Conservation (phyloP, 1,140 invertebrate species). For the Plutomurus gul region DNA sequence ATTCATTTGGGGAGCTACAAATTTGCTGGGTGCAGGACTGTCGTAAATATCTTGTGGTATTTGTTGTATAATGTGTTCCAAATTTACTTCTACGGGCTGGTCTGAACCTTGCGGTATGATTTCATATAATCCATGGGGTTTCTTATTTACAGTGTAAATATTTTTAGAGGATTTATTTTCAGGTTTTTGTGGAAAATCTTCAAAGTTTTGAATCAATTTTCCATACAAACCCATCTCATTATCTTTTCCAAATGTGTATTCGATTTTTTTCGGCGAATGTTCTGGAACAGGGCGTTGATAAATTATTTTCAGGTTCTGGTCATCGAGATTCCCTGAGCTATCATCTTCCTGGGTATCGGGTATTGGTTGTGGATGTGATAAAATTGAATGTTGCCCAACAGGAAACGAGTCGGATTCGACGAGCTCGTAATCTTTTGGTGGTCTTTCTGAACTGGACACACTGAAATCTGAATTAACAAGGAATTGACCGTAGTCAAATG, state of each 20-base stretch:
- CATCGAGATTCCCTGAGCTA: neutral
- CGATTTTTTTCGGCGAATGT: neutral
- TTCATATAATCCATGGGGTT: too few species aligned
- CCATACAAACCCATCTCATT: neutral
- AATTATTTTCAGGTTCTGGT: neutral
- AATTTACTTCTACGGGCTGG: too few species aligned
- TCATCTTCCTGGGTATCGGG: neutral
- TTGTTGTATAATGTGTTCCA: too few species aligned
- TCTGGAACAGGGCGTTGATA: neutral
- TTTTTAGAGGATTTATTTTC: too few species aligned
- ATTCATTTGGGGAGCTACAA: neutral
- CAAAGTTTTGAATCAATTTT: too few species aligned
- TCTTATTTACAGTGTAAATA: too few species aligned
- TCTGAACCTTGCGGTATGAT: too few species aligned
- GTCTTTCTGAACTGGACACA: neutral
- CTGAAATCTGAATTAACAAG: neutral
- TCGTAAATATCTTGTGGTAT: too few species aligned
- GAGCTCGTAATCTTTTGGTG: constrained; percentile 2
- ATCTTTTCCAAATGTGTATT: neutral
- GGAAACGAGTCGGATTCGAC: neutral
- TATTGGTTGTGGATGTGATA: neutral
- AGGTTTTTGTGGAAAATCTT: too few species aligned
- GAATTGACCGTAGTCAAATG: neutral
- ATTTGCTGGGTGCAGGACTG: neutral
- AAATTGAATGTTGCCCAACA: neutral